Percentiles rank a stretch among this genome's conserved stretches.
These are phyloP conservation scores for Sus cebifrons DNA, from an alignment of 2,797 vertebrate species.

Conservation along the genomic window DNA sequence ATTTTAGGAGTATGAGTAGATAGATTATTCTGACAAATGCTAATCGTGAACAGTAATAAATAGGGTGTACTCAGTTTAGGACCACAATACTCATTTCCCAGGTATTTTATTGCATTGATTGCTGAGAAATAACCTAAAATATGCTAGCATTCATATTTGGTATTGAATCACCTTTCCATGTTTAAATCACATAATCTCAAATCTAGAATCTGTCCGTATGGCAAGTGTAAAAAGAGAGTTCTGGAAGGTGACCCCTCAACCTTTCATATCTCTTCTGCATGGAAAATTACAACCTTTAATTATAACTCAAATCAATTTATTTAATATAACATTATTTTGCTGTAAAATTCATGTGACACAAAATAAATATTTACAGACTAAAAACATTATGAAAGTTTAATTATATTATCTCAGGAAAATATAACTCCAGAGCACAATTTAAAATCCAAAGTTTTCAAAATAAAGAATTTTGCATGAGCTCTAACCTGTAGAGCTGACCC, in stretches of 20 bases:
- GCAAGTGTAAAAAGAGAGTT: constrained; percentile 3
- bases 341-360: constrained; percentile 54
- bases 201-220: not conserved
- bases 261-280: constrained; percentile 63
- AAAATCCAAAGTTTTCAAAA: constrained; percentile 54
- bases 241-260: not conserved
- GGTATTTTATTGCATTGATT: constrained; percentile 46
- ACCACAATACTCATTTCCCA: not conserved
- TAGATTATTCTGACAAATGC: not conserved
- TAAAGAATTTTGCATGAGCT: constrained; percentile 34
- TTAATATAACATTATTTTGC: constrained; percentile 73
- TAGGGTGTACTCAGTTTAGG: not conserved
- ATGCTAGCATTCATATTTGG: not conserved
- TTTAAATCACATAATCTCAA: constrained; percentile 47
- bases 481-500: not conserved
- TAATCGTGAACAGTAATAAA: not conserved
- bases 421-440: constrained; percentile 49
- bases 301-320: constrained; percentile 68
- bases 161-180: constrained; percentile 40
- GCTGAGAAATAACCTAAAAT: constrained; percentile 20
- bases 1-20: not conserved
- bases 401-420: constrained; percentile 68
- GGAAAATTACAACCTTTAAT: constrained; percentile 63
- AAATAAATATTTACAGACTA: constrained; percentile 76
- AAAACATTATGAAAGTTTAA: constrained; percentile 57